These are phyloP conservation scores for Sciurus vulgaris DNA, from an alignment of 2,797 vertebrate species.

Conservation along the genomic window DNA sequence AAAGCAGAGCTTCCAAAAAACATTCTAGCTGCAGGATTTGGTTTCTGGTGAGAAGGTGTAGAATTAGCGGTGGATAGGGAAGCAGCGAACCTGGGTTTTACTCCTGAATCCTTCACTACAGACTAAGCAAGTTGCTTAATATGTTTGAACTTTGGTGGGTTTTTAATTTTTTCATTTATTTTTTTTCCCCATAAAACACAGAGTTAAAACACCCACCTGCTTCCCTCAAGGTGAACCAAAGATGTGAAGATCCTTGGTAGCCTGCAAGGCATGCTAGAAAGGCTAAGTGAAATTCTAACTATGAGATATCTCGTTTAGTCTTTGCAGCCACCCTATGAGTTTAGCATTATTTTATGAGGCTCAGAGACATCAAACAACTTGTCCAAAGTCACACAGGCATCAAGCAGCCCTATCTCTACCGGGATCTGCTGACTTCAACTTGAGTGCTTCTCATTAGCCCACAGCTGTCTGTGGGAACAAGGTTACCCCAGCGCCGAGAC, in stretches of 20 bases:
- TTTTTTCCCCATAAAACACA: background rate
- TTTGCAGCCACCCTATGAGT: background rate
- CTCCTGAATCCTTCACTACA: background rate
- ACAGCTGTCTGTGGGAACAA: slow-evolving; percentile 66
- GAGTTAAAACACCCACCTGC: background rate
- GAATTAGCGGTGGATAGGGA: background rate
- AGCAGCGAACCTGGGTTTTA: background rate
- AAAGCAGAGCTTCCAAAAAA: background rate
- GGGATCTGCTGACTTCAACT: background rate
- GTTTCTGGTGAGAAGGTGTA: background rate
- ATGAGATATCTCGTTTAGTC: background rate
- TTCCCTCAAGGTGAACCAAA: slow-evolving; percentile 18
- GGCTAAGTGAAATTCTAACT: slow-evolving; percentile 27
- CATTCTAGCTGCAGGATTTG: background rate
- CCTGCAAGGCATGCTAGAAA: background rate
- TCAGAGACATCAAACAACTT: slow-evolving; percentile 30
- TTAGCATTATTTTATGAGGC: background rate
- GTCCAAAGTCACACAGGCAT: slow-evolving; percentile 29
- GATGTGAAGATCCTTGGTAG: slow-evolving; percentile 8
- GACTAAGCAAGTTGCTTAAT: background rate
- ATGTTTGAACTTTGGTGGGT: background rate
- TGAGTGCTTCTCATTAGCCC: slow-evolving; percentile 21
- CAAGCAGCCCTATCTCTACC: background rate
- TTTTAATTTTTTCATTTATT: background rate
- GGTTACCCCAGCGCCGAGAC: background rate